Evolutionary conservation across 30 jellyfish, hydroid and myxozoan species (phyloP).

Genomic region (Cassiopea andromeda): DNA sequence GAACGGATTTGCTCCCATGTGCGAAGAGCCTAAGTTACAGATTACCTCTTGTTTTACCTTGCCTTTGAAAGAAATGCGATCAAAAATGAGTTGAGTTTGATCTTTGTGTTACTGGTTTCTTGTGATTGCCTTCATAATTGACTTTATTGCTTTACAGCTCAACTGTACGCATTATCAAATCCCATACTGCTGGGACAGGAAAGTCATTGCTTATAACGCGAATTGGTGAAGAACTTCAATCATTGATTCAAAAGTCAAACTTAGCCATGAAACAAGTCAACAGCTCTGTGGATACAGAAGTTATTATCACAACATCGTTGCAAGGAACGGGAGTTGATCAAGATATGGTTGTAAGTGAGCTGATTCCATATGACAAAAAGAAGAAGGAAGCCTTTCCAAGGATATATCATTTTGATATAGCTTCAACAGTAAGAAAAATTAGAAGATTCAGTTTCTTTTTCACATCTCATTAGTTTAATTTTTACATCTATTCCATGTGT

Average conservation of each 20-base stretch:
- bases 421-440: slow-evolving; percentile 57
- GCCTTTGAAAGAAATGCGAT: too few relatives aligned
- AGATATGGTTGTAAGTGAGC: slow-evolving; percentile 55
- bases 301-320: slow-evolving; percentile 55
- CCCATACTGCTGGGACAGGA: slow-evolving; percentile 78
- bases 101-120: too few relatives aligned
- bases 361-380: slow-evolving; percentile 55
- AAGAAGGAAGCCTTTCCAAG: slow-evolving; percentile 79
- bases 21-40: background rate
- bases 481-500: too few relatives aligned
- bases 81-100: too few relatives aligned
- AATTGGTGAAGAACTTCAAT: slow-evolving; percentile 39
- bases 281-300: slow-evolving; percentile 28
- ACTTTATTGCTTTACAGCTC: slow-evolving; percentile 11
- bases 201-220: slow-evolving; percentile 52
- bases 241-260: slow-evolving; percentile 6
- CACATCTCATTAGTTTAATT: too few relatives aligned
- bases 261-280: slow-evolving; percentile 13
- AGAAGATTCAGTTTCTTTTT: too few relatives aligned
- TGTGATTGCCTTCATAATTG: too few relatives aligned
- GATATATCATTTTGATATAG: slow-evolving; percentile 79
- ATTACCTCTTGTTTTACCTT: too few relatives aligned
- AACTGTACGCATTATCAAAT: slow-evolving; percentile 67
- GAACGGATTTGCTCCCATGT: background rate
- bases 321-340: slow-evolving; percentile 70